phyloP scores from a whole-genome alignment of 2,113 vertebrate genomes.

The Dascyllus trimaculatus region DNA sequence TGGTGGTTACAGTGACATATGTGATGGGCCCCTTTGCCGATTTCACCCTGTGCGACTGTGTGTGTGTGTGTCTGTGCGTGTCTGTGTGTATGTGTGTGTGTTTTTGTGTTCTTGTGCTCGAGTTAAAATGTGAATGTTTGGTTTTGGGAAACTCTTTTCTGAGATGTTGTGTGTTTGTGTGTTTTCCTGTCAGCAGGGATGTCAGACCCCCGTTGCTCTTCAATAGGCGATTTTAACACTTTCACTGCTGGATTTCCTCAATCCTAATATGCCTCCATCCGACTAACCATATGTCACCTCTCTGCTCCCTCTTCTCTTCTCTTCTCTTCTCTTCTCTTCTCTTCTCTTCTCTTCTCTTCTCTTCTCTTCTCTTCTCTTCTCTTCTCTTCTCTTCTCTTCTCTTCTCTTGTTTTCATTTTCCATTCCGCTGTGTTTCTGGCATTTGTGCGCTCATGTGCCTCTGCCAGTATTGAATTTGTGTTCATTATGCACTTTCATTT shows the following conservation, averaged over 20 bases:
- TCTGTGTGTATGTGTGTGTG: neutral
- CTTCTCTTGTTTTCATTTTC: neutral
- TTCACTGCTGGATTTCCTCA: constrained; percentile 70
- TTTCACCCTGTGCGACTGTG: constrained; percentile 20
- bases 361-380: constrained; percentile 4
- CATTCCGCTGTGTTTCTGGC: neutral
- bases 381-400: neutral
- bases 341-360: constrained; percentile 1
- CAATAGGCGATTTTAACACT: constrained; percentile 74
- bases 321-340: constrained; percentile 5
- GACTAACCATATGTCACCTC: constrained; percentile 71
- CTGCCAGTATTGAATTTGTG: neutral
- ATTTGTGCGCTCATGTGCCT: neutral
- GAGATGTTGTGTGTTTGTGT: constrained; percentile 8
- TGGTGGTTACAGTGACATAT: constrained; percentile 67
- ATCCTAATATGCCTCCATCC: constrained; percentile 72
- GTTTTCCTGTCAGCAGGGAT: constrained; percentile 44
- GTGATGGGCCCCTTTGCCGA: constrained; percentile 36
- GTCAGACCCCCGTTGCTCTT: constrained; percentile 39
- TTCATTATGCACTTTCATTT: neutral
- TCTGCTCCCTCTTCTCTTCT: constrained; percentile 3
- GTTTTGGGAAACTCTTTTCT: neutral
- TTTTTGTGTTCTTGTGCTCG: constrained; percentile 5
- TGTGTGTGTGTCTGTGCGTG: constrained; percentile 6
- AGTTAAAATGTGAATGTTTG: neutral